Conservation (phyloP, 1,140 invertebrate species). For the Conus ventricosus region DNA sequence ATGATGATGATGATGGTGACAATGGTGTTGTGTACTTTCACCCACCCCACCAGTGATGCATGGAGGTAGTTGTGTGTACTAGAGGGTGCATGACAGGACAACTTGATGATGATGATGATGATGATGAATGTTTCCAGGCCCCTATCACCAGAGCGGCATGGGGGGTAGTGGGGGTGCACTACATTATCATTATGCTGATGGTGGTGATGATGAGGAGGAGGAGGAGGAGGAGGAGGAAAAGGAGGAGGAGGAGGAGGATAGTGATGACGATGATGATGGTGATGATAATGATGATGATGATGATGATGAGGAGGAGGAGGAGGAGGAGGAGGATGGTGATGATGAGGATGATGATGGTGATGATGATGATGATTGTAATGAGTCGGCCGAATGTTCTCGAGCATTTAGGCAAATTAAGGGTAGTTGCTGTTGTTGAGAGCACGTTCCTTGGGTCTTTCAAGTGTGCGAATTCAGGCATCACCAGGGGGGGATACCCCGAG, state of each 20-base stretch:
- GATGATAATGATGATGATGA: conserved; percentile 31
- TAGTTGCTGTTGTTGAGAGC: too few relatives aligned
- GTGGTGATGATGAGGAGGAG: neutral
- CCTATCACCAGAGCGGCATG: too few relatives aligned
- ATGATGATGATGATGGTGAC: conserved; percentile 45
- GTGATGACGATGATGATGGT: conserved; percentile 15
- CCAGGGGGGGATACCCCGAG: too few relatives aligned
- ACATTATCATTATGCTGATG: neutral
- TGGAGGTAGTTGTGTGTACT: conserved; percentile 44
- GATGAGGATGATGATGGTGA: neutral
- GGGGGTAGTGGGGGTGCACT: too few relatives aligned
- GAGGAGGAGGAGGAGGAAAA: neutral
- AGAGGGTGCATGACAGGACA: conserved; percentile 48
- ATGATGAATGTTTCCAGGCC: too few relatives aligned
- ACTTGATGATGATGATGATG: neutral
- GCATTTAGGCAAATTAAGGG: too few relatives aligned
- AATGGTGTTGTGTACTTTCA: conserved; percentile 40
- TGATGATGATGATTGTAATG: neutral
- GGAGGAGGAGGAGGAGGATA: neutral
- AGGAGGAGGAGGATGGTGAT: neutral
- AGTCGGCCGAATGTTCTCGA: too few relatives aligned
- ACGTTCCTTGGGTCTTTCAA: too few relatives aligned
- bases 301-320: neutral
- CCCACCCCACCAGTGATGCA: conserved; percentile 48
- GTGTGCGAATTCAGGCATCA: too few relatives aligned